A percentile compares a stretch with the other conserved stretches of the same genome.
These are phyloP conservation scores for Sebastolobus alascanus DNA, from an alignment of 2,797 vertebrate species.

Conservation along the genomic window DNA sequence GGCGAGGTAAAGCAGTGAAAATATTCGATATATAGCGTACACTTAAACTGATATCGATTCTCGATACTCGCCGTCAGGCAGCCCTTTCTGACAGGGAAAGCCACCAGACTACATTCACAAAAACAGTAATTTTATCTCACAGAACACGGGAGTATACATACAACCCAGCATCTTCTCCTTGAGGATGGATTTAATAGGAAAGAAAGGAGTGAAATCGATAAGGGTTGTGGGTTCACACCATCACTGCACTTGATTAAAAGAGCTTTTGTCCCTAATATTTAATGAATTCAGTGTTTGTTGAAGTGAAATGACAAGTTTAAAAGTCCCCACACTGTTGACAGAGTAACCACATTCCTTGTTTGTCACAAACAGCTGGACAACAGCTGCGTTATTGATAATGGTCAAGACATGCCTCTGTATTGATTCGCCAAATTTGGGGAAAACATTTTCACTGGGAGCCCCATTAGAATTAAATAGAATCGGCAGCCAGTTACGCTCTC, in stretches of 20 bases:
- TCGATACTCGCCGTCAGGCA: too few relatives aligned
- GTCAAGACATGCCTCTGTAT: constrained; percentile 25
- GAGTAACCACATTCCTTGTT: not conserved
- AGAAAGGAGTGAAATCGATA: not conserved
- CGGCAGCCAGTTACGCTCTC: constrained; percentile 65
- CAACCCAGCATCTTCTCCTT: not conserved
- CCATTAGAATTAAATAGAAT: constrained; percentile 59
- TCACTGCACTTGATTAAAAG: constrained; percentile 14
- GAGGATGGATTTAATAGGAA: not conserved
- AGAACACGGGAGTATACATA: too few relatives aligned
- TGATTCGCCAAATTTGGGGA: constrained; percentile 62
- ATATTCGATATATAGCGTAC: too few relatives aligned
- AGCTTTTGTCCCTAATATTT: not conserved
- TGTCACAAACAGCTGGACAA: constrained; percentile 50
- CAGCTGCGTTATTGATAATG: constrained; percentile 42
- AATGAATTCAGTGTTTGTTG: not conserved
- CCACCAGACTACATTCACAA: too few relatives aligned
- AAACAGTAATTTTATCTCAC: too few relatives aligned
- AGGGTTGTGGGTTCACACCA: not conserved
- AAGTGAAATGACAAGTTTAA: constrained; percentile 9
- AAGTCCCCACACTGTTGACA: not conserved
- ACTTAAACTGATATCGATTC: too few relatives aligned
- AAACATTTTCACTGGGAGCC: constrained; percentile 46
- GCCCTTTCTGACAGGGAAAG: too few relatives aligned
- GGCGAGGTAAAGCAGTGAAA: too few relatives aligned